phyloP scores from a whole-genome alignment of 1,140 invertebrate species.

The Pseudomyrmex cubaensis region DNA sequence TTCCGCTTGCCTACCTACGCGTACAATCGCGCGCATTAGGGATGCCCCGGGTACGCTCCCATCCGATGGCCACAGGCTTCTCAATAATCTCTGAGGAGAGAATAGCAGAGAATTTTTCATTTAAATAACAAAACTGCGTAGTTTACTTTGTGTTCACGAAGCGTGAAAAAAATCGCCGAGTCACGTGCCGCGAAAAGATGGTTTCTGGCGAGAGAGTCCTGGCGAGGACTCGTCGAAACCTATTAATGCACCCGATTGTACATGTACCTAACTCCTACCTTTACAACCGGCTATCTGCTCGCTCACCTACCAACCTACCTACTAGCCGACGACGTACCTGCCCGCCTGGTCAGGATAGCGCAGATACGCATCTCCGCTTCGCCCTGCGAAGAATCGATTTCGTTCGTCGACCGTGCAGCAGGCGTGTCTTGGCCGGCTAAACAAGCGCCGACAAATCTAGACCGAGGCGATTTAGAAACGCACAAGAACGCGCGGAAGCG shows the following conservation, averaged over 20 bases:
- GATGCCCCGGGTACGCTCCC: neutral
- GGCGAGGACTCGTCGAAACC: no score
- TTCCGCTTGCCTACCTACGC: slow-evolving; percentile 34
- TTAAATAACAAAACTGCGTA: no score
- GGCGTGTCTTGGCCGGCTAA: neutral
- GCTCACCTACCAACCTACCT: slow-evolving; percentile 31
- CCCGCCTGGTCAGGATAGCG: neutral
- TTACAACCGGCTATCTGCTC: slow-evolving; percentile 1
- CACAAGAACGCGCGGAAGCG: neutral
- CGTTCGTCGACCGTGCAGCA: neutral
- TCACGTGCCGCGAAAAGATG: neutral
- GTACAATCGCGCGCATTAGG: slow-evolving; percentile 4
- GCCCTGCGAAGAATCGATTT: slow-evolving; percentile 10
- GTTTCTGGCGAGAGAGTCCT: neutral
- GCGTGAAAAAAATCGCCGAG: no score
- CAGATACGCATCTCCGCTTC: slow-evolving; percentile 48
- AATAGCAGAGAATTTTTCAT: no score
- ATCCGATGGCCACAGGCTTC: neutral
- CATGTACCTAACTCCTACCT: neutral
- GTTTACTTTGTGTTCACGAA: no score
- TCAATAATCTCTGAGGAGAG: no score
- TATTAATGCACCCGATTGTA: slow-evolving; percentile 12
- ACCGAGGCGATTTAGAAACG: neutral
- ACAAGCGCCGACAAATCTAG: neutral
- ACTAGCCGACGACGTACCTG: slow-evolving; percentile 10